These are phyloP conservation scores for Papilio polyxenes DNA, from an alignment of 1,140 invertebrate genomes.

Conservation along the genomic window DNA sequence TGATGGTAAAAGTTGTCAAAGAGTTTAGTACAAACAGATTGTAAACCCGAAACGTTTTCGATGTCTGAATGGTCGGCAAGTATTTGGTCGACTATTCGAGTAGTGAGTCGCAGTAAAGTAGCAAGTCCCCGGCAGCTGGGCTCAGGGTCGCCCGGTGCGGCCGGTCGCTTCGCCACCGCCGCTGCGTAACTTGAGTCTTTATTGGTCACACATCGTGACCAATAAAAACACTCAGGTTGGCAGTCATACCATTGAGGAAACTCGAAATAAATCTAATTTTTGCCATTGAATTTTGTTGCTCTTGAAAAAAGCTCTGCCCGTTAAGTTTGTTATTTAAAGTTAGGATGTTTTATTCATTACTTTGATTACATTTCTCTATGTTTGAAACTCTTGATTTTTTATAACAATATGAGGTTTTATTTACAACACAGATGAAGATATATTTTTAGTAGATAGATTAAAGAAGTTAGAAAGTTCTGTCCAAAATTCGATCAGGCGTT, in stretches of 20 bases:
- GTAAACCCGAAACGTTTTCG: slow-evolving; percentile 33
- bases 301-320: slow-evolving; percentile 14
- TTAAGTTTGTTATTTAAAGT: background rate
- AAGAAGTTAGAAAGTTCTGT: background rate
- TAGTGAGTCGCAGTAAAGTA: slow-evolving; percentile 49
- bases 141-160: slow-evolving; percentile 73
- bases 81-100: slow-evolving; percentile 45
- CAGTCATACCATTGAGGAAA: slow-evolving; percentile 1
- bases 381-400: background rate
- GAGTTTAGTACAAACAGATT: slow-evolving; percentile 3
- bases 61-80: slow-evolving; percentile 46
- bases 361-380: background rate
- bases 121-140: slow-evolving; percentile 58
- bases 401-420: background rate
- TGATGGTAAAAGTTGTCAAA: background rate
- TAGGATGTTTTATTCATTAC: background rate
- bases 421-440: background rate
- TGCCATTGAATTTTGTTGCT: slow-evolving; percentile 33
- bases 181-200: slow-evolving; percentile 52
- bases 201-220: slow-evolving; percentile 43
- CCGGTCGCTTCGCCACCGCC: slow-evolving; percentile 48
- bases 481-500: background rate
- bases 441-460: background rate
- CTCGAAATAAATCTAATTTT: slow-evolving; percentile 28
- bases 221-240: slow-evolving; percentile 43